These are phyloP conservation scores for Unio pictorum DNA, from an alignment of 2,888 invertebrate genomes.

Conservation along the genomic window DNA sequence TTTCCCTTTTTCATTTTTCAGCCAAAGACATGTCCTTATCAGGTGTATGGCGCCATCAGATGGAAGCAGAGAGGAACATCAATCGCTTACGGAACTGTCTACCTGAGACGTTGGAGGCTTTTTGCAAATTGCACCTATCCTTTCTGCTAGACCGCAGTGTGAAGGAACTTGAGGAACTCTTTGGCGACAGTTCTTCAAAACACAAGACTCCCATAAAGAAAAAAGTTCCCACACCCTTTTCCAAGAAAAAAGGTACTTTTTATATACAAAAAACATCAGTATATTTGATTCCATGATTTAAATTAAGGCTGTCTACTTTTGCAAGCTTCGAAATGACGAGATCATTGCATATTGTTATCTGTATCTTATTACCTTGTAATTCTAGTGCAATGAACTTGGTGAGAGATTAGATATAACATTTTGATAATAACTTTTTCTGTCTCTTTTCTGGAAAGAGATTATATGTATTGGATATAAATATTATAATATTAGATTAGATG, in stretches of 20 bases:
- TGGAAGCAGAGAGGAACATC: slow-evolving; percentile 55
- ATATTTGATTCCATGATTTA: too few species aligned
- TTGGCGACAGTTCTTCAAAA: slow-evolving; percentile 23
- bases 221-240: slow-evolving; percentile 47
- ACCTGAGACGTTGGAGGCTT: slow-evolving; percentile 87
- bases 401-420: too few species aligned
- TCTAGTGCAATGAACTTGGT: too few species aligned
- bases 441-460: too few species aligned
- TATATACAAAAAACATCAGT: neutral
- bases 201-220: slow-evolving; percentile 31
- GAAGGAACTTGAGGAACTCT: slow-evolving; percentile 78
- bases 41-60: slow-evolving; percentile 46
- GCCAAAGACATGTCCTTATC: slow-evolving; percentile 53
- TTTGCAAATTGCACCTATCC: slow-evolving; percentile 94
- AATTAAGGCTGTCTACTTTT: too few species aligned
- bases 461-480: too few species aligned
- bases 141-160: slow-evolving; percentile 90
- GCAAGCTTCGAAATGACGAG: too few species aligned
- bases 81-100: slow-evolving; percentile 73
- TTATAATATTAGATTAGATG: too few species aligned
- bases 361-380: too few species aligned
- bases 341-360: too few species aligned
- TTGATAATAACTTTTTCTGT: too few species aligned
- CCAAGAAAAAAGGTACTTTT: slow-evolving; percentile 49
- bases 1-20: slow-evolving; percentile 14